A percentile compares a stretch with the other conserved stretches of the same genome.
Evolutionary conservation across 2,888 invertebrate species (phyloP).

Genomic region (Salticus scenicus): DNA sequence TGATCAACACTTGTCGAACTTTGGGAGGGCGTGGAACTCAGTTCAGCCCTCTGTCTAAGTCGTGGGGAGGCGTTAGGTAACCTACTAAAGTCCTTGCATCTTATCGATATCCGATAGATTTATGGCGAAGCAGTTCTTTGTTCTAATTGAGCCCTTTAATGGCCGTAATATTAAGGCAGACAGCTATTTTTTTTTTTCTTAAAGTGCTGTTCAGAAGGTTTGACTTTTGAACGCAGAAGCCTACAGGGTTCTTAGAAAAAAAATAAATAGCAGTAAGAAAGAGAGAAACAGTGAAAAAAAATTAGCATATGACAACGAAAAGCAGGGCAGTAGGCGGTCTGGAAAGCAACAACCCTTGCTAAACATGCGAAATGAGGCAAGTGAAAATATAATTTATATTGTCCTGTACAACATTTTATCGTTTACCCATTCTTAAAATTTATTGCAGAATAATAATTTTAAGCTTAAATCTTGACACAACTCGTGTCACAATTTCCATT

Average conservation of each 20-base stretch:
- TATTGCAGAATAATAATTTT: no score
- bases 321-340: constrained; percentile 35
- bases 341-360: neutral
- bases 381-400: no score
- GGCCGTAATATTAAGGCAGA: neutral
- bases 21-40: constrained; percentile 29
- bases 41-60: constrained; percentile 23
- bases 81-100: constrained; percentile 36
- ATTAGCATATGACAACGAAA: constrained; percentile 17
- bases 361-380: no score
- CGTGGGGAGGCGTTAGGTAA: constrained; percentile 33
- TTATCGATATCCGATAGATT: constrained; percentile 21
- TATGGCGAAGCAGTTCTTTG: constrained; percentile 22
- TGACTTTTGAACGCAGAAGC: constrained; percentile 15
- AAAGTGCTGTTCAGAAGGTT: neutral
- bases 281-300: no score
- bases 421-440: no score
- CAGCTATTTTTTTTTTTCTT: neutral
- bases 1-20: constrained; percentile 43
- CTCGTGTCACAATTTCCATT: no score
- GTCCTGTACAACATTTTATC: no score
- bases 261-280: no score
- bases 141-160: constrained; percentile 31
- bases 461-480: no score
- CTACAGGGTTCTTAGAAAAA: neutral